Evolutionary conservation across 2,888 invertebrate species (phyloP), one percentile per base, ranked within the genome.

Genomic region (Coleophora deauratella): DNA sequence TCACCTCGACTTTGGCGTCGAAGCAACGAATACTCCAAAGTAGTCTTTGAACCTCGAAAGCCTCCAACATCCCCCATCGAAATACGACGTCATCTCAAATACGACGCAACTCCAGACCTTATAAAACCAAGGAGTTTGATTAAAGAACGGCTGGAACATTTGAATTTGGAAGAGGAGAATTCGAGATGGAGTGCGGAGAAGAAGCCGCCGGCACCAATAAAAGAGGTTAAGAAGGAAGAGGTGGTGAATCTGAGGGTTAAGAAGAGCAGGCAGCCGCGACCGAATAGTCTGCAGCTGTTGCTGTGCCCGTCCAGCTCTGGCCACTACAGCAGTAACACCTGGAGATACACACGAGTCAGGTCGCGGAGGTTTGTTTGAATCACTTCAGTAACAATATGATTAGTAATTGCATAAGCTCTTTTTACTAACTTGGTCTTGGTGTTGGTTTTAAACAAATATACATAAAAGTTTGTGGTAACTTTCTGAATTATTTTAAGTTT

Each of bases 1-100:
- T 85, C 84, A 31, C 85, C 85, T 14, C 72, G 80, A 9, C 57
- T 85, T 12, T 85, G 84, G 84, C 72, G 85, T 31, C 67, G 81
- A 41, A 85, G 85, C 60, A 81, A 71, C 53, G 85, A 85, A 41
- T 85, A 80, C 52, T 76, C 82, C 32, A 85, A 82, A 59, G 74
- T 82, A 21, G 82, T 81, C n/a, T 85, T 82, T 60, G 82, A 81
- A 39, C 81, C 81, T 1, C 55, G 84, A 53, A 70, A 72, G 59
- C 82, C 81, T 2, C 78, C 80, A 1, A 57, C 66, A 2, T 80
- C 79, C 37, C 79, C 79, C 8, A 61, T 77, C 37, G 78, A 80
- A 55, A 63, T 72, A 30, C 66, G 78, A 31, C 72, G 52, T 46
- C 51, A 62, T 41, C 47, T 51, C 27, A 57, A 49, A 46, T 52